phyloP scores from a whole-genome alignment of 2,797 vertebrate species.

The Babyrousa celebensis region DNA sequence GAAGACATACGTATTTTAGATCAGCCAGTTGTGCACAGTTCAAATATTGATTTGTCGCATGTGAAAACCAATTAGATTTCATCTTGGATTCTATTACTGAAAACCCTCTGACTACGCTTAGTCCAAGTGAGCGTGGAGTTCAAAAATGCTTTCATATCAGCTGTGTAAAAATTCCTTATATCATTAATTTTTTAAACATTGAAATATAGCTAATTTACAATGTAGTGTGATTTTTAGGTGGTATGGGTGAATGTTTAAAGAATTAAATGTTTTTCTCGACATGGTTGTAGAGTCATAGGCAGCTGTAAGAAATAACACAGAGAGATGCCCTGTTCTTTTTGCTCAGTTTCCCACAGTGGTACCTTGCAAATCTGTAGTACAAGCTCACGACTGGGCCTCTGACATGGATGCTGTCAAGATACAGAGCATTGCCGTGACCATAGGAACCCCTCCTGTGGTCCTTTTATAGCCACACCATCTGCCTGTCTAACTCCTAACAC shows the following conservation, averaged over 20 bases:
- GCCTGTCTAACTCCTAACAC: background rate
- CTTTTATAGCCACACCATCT: rapidly evolving
- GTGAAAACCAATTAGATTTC: background rate
- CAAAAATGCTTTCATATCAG: background rate
- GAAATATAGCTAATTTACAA: background rate
- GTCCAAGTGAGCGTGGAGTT: background rate
- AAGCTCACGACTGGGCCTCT: rapidly evolving
- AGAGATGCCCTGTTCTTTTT: rapidly evolving
- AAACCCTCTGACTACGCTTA: background rate
- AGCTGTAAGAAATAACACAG: background rate
- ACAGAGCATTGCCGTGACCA: rapidly evolving
- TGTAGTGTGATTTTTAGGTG: background rate
- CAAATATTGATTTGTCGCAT: background rate
- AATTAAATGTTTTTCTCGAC: background rate
- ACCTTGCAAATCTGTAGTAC: rapidly evolving
- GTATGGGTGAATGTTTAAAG: background rate
- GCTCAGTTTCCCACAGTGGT: rapidly evolving
- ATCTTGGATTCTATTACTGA: background rate
- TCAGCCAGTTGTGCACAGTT: background rate
- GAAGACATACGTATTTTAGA: background rate
- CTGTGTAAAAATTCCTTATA: background rate
- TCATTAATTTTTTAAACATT: background rate
- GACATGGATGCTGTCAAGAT: rapidly evolving
- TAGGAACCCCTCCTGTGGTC: rapidly evolving
- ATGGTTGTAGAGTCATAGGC: background rate